Percentiles rank a stretch among this genome's conserved stretches.
phyloP scores from a whole-genome alignment of 2,113 vertebrate species.

The Sminthopsis crassicaudata region DNA sequence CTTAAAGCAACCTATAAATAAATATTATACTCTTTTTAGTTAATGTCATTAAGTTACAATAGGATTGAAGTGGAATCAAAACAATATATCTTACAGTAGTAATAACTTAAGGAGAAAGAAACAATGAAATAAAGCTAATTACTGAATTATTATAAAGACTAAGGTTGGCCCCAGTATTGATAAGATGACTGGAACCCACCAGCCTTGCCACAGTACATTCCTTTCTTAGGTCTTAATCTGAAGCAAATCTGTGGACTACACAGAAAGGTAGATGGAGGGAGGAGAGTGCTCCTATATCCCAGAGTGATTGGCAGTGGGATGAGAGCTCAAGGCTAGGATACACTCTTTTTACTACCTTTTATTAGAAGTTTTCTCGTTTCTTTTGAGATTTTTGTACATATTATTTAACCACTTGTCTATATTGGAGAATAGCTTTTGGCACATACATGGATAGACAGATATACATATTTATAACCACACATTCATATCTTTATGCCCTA shows the following conservation, averaged over 20 bases:
- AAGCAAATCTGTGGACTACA: neutral
- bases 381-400: too few relatives aligned
- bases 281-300: too few relatives aligned
- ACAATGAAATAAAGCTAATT: neutral
- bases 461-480: too few relatives aligned
- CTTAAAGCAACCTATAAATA: neutral
- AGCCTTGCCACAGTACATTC: too few relatives aligned
- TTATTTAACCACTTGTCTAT: too few relatives aligned
- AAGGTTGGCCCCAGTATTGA: neutral
- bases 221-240: neutral
- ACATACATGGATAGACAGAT: too few relatives aligned
- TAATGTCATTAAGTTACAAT: neutral
- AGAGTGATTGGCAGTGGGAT: neutral
- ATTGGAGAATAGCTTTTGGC: too few relatives aligned
- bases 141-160: neutral
- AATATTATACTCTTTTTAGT: neutral
- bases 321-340: neutral
- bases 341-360: neutral
- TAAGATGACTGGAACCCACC: too few relatives aligned
- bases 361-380: neutral
- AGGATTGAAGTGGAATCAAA: neutral
- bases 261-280: neutral
- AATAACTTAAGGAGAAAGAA: neutral
- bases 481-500: too few relatives aligned
- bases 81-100: neutral